phyloP scores from a whole-genome alignment of 2,888 invertebrate species.

The Panopea generosa region DNA sequence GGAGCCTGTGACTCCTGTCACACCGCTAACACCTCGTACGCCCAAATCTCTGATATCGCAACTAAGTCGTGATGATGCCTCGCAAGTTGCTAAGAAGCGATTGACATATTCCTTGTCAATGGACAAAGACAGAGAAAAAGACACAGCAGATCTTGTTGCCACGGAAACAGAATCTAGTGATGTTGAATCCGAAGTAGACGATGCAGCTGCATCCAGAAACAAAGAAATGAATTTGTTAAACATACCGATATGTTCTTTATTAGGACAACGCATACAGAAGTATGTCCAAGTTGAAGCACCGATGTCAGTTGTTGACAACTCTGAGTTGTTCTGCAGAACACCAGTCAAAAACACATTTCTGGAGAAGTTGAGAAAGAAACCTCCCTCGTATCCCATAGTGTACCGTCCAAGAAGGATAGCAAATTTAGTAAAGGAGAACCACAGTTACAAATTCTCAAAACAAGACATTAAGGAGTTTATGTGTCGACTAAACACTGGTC shows the following conservation, averaged over 20 bases:
- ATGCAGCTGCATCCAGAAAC: slow-evolving; percentile 1
- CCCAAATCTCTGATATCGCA: slow-evolving; percentile 82
- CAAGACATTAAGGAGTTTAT: slow-evolving; percentile 71
- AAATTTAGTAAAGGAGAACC: slow-evolving; percentile 61
- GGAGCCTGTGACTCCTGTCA: slow-evolving; percentile 65
- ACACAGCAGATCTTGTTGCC: slow-evolving; percentile 20
- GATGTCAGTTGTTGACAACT: slow-evolving; percentile 68
- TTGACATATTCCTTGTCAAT: slow-evolving; percentile 62
- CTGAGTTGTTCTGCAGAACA: slow-evolving; percentile 75
- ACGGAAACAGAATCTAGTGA: slow-evolving; percentile 47
- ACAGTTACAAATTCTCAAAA: slow-evolving; percentile 75
- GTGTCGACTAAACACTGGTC: slow-evolving; percentile 70
- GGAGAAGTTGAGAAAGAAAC: slow-evolving; percentile 74
- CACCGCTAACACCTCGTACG: slow-evolving; percentile 74
- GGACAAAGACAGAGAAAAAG: slow-evolving; percentile 60
- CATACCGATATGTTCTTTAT: slow-evolving; percentile 76
- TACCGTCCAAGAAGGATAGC: slow-evolving; percentile 70
- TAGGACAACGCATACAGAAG: slow-evolving; percentile 78
- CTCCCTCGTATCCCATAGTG: slow-evolving; percentile 68
- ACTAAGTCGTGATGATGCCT: slow-evolving; percentile 74
- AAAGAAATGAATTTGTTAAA: slow-evolving; percentile 69
- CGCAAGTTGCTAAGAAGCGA: slow-evolving; percentile 48
- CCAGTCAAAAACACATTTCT: slow-evolving; percentile 75
- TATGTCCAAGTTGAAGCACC: slow-evolving; percentile 73
- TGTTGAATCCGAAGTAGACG: slow-evolving; percentile 61